phyloP scores from a whole-genome alignment of 37 sponge, comb jelly and placozoan species.

The Amphimedon queenslandica region DNA sequence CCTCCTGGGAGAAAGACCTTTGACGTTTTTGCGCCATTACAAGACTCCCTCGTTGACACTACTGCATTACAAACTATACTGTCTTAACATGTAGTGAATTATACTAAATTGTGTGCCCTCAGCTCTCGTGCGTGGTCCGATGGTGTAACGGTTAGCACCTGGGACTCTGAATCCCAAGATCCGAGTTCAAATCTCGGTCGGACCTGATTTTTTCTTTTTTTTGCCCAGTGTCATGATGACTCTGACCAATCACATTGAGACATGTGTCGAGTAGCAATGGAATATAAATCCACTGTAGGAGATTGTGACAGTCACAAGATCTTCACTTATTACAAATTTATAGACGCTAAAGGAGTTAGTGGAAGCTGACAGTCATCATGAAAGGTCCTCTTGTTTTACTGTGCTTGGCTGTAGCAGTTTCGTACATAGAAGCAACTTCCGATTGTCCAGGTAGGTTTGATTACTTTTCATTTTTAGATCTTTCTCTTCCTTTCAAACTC shows the following conservation, averaged over 20 bases:
- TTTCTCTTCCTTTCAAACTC: too few species aligned
- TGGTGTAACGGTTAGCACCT: slow-evolving; percentile 90
- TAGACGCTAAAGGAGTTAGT: too few species aligned
- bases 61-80: slow-evolving; percentile 25
- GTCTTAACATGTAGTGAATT: too few species aligned
- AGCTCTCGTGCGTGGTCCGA: slow-evolving; percentile 35
- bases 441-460: too few species aligned
- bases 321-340: too few species aligned
- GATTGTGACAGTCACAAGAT: too few species aligned
- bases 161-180: slow-evolving; percentile 91
- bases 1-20: slow-evolving; percentile 10
- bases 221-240: not conserved
- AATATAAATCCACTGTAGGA: too few species aligned
- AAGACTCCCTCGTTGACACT: slow-evolving; percentile 44
- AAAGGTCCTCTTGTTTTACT: too few species aligned
- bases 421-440: too few species aligned
- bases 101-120: not conserved
- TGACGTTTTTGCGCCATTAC: slow-evolving; percentile 41
- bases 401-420: too few species aligned
- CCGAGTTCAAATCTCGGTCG: slow-evolving; percentile 93
- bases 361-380: too few species aligned
- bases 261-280: slow-evolving; percentile 9
- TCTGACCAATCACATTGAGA: slow-evolving; percentile 17
- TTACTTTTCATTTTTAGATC: too few species aligned
- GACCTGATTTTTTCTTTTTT: slow-evolving; percentile 58